Base-by-base conservation (phyloP, 2,113 vertebrate species). In the Neotoma lepida region DNA sequence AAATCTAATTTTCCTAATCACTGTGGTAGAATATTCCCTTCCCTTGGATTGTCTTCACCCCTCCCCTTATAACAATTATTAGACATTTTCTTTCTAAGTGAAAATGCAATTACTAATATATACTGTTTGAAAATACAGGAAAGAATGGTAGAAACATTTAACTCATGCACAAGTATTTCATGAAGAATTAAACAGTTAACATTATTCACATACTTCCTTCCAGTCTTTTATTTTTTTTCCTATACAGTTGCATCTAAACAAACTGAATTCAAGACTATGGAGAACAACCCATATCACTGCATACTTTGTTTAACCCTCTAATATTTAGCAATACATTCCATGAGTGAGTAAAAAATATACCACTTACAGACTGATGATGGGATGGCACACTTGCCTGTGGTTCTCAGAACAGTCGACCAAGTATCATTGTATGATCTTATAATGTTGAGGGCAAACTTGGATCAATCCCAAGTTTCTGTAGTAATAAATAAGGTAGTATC, bases 201-300 rank as follows among this genome's bases (percentile, higher is more conserved):
- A 56, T 91, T 93, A 49, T 89, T 94, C 39, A 58, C 71, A 35
- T 91, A 91, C 78, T 91, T 95, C 86, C 76, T 96, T 92, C 66
- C 14, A 49, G 77, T 61, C 85, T 92, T 93, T 94, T 95, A 68
- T 15, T 68, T 68, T 90, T 93, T 95, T 94, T 86, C 81, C 74
- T 85, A n/a, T 82, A 24, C 14, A 17, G n/a, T 9, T 89, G 56
- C 13, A 71, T 49, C 82, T 51, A 76, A 78, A 71, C 26, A 92
- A 6, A 71, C 17, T 26, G 56, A 88, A 30, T 4, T 63, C 24
- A 58, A 46, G 1, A 61, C n/a, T 49, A 84, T 26, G 74, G 73
- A 93, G 41, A 61, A 30, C 63, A 95, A 63, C 33, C 24, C 35
- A 49, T 24, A 76, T 76, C 39, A 49, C 35, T 89, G 0, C 28